Evolutionary conservation across 2,113 vertebrate genomes (phyloP).

Genomic region (Sebastes fasciatus): DNA sequence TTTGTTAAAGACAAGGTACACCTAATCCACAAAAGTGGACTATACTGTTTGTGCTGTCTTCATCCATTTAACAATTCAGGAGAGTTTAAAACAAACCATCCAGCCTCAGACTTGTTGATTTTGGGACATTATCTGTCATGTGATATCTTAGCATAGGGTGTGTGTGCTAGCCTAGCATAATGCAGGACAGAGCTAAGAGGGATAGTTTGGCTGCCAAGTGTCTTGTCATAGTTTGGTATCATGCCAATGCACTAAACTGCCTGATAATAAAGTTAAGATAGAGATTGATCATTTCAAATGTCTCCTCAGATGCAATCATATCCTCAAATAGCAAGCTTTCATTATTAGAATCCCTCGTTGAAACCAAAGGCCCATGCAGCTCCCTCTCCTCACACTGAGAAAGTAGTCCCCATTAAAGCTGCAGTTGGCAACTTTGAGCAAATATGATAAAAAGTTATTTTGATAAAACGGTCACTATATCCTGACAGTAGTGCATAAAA

Average conservation of each 20-base stretch:
- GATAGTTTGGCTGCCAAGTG: background rate
- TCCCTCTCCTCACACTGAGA: background rate
- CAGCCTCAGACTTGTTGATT: background rate
- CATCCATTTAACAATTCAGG: background rate
- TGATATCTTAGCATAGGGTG: conserved; percentile 3
- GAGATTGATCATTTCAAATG: background rate
- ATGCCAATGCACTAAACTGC: background rate
- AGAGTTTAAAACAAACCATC: background rate
- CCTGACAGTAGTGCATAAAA: too few relatives aligned
- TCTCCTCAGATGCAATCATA: background rate
- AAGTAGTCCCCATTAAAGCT: background rate
- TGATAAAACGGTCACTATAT: too few relatives aligned
- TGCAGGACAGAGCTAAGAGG: background rate
- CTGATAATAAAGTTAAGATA: background rate
- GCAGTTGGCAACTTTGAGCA: too few relatives aligned
- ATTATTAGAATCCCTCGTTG: too few relatives aligned
- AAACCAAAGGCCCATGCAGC: background rate
- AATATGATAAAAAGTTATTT: too few relatives aligned
- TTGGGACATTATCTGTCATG: background rate
- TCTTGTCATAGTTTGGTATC: background rate
- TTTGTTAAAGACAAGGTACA: background rate
- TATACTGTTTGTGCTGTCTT: too few relatives aligned
- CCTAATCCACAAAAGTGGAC: background rate
- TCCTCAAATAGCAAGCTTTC: background rate
- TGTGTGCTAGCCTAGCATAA: conserved; percentile 1